Evolutionary conservation across 2,888 invertebrate genomes (phyloP).

Genomic region (Pyralis farinalis): DNA sequence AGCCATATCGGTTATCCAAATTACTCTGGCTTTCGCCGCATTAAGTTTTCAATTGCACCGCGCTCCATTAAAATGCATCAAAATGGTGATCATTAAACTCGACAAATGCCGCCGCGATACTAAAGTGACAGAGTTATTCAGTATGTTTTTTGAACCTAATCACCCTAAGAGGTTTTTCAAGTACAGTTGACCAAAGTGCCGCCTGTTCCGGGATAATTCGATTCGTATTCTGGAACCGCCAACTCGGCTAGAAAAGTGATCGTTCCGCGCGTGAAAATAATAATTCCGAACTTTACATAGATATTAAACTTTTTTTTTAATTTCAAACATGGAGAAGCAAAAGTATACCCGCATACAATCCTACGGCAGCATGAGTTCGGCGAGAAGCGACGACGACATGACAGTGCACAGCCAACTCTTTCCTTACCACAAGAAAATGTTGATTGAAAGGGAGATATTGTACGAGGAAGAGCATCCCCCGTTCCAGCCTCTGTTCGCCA

Average conservation of each 20-base stretch:
- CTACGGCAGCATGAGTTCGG: conserved; percentile 67
- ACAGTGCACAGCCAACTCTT: conserved; percentile 66
- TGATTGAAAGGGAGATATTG: conserved; percentile 59
- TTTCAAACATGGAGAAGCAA: conserved; percentile 43
- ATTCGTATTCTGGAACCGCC: conserved; percentile 31
- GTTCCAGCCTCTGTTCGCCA: conserved; percentile 63
- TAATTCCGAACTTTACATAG: conserved; percentile 20
- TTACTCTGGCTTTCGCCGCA: conserved; percentile 31
- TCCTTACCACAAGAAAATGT: conserved; percentile 68
- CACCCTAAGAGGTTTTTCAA: conserved; percentile 75
- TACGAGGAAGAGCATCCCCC: conserved; percentile 71
- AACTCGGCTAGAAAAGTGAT: conserved; percentile 9
- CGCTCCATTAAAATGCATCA: conserved; percentile 63
- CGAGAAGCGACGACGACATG: conserved; percentile 70
- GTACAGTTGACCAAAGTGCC: conserved; percentile 68
- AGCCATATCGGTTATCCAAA: conserved; percentile 17
- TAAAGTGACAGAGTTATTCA: conserved; percentile 57
- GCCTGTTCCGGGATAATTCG: conserved; percentile 33
- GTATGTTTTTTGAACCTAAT: conserved; percentile 66
- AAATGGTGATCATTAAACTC: conserved; percentile 65
- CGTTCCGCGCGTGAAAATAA: conserved; percentile 19
- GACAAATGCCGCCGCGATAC: conserved; percentile 57
- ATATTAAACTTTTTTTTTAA: conserved; percentile 16
- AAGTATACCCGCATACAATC: conserved; percentile 61
- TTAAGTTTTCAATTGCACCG: conserved; percentile 12